phyloP scores from a whole-genome alignment of 2,113 vertebrate genomes.

The Puma concolor region DNA sequence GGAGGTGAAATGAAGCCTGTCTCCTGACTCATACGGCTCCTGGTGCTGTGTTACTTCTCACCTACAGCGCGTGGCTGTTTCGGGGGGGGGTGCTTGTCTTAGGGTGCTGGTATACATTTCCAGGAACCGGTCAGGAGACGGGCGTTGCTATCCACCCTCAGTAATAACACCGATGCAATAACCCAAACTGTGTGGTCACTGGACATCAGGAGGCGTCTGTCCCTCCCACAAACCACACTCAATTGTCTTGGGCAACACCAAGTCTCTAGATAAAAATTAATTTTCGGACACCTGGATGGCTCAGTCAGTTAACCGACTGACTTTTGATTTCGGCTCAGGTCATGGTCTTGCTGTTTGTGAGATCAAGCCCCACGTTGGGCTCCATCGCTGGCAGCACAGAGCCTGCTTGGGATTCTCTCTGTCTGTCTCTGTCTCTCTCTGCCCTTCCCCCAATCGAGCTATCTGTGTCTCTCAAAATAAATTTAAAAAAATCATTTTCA shows the following conservation, averaged over 20 bases:
- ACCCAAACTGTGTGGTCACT: accelerated
- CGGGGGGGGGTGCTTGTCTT: not conserved
- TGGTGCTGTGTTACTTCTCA: not conserved
- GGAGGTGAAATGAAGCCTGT: accelerated
- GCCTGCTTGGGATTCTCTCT: too few relatives aligned
- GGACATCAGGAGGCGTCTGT: not conserved
- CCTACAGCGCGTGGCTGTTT: accelerated
- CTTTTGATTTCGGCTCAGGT: too few relatives aligned
- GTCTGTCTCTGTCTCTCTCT: too few relatives aligned
- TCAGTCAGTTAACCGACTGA: too few relatives aligned
- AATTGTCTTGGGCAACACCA: not conserved
- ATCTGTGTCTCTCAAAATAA: too few relatives aligned
- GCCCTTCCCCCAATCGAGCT: too few relatives aligned
- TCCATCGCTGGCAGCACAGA: too few relatives aligned
- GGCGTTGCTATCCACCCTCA: not conserved
- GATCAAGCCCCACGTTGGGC: too few relatives aligned
- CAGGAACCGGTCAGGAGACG: not conserved
- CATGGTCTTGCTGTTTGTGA: too few relatives aligned
- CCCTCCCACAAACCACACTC: not conserved
- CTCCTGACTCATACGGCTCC: not conserved
- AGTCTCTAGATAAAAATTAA: not conserved
- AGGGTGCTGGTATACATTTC: accelerated
- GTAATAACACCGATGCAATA: accelerated
- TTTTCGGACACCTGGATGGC: not conserved
- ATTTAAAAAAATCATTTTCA: not conserved